These are phyloP conservation scores for Netelia virgata DNA, from an alignment of 2,888 invertebrate species.

Conservation along the genomic window DNA sequence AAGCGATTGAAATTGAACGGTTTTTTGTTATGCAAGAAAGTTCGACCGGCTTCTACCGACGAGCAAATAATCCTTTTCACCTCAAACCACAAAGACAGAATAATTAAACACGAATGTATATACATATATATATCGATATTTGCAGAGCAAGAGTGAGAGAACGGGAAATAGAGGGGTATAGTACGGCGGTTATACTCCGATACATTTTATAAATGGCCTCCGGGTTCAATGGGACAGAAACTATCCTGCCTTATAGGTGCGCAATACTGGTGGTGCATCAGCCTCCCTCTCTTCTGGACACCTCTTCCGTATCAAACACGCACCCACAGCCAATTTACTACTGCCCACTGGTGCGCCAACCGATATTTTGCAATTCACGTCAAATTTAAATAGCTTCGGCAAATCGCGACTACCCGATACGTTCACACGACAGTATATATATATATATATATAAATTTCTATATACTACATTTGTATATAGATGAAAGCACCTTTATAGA, in stretches of 20 bases:
- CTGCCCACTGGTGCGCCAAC: conserved; percentile 55
- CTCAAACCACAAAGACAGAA: no score
- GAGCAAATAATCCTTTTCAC: no score
- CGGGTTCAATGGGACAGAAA: conserved; percentile 60
- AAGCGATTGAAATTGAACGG: no score
- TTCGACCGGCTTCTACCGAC: no score
- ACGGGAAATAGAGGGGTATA: not conserved
- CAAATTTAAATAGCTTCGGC: conserved; percentile 63
- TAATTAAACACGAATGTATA: no score
- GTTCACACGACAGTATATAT: conserved; percentile 19
- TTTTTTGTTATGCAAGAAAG: no score
- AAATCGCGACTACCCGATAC: conserved; percentile 53
- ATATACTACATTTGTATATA: not conserved
- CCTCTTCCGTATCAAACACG: conserved; percentile 51
- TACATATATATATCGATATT: not conserved
- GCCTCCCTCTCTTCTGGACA: conserved; percentile 45
- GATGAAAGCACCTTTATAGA: conserved; percentile 2
- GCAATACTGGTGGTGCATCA: conserved; percentile 29
- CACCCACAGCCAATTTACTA: conserved; percentile 61
- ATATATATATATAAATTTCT: conserved; percentile 13
- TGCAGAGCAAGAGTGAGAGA: conserved; percentile 19
- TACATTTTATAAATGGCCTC: conserved; percentile 48
- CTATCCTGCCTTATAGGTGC: conserved; percentile 57
- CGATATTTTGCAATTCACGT: conserved; percentile 67
- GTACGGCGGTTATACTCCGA: not conserved